Conservation (phyloP, 2,888 invertebrate species). For the Oeneis ivallda region DNA sequence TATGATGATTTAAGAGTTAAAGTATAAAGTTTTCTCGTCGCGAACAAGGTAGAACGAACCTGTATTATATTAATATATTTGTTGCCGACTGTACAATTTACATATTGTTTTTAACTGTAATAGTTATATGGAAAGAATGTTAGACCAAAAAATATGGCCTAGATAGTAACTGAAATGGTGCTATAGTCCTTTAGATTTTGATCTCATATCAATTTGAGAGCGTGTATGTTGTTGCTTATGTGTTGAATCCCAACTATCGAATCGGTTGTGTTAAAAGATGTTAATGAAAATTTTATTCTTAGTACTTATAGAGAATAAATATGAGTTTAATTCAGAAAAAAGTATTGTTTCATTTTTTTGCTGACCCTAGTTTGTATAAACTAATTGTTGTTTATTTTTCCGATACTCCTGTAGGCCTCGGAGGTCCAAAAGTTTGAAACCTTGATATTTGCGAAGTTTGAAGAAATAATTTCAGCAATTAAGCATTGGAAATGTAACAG, state of each 20-base stretch:
- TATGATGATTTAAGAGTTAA: too few relatives aligned
- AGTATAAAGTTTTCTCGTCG: too few relatives aligned
- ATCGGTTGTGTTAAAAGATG: slow-evolving; percentile 76
- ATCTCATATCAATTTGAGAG: slow-evolving; percentile 69
- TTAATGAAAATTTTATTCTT: slow-evolving; percentile 69
- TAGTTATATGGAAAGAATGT: slow-evolving; percentile 36
- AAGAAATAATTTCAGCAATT: not conserved
- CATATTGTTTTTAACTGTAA: slow-evolving; percentile 19
- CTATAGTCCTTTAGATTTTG: slow-evolving; percentile 76
- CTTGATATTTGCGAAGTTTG: not conserved
- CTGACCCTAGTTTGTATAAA: not conserved
- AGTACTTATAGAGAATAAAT: slow-evolving; percentile 77
- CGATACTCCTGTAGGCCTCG: too few relatives aligned
- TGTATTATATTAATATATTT: not conserved
- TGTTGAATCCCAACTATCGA: slow-evolving; percentile 61
- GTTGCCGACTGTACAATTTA: slow-evolving; percentile 7
- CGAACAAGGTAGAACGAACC: not conserved
- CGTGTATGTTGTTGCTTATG: slow-evolving; percentile 45
- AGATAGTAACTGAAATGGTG: slow-evolving; percentile 77
- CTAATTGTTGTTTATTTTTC: not conserved
- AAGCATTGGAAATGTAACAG: too few relatives aligned
- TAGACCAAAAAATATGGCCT: slow-evolving; percentile 80
- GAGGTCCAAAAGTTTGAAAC: too few relatives aligned
- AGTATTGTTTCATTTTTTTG: slow-evolving; percentile 10
- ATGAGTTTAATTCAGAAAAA: slow-evolving; percentile 46